A percentile compares a stretch with the other conserved stretches of the same genome.
These are phyloP conservation scores for Nomada lathburiana DNA, from an alignment of 2,888 invertebrate genomes.

Conservation along the genomic window DNA sequence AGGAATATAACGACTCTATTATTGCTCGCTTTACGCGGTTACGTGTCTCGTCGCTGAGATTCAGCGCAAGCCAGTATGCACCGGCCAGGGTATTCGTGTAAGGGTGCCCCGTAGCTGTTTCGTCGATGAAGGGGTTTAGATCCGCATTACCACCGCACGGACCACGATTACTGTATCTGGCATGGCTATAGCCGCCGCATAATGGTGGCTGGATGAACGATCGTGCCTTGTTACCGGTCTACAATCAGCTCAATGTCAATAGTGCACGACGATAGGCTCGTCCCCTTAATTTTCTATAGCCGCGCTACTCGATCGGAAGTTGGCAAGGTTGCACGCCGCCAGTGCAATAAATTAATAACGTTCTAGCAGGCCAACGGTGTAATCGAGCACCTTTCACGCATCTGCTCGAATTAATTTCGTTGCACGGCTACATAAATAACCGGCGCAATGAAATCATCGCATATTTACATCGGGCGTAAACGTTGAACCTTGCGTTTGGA, in stretches of 20 bases:
- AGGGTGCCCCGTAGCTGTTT: conserved; percentile 49
- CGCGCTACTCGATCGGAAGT: conserved; percentile 13
- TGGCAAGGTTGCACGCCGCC: neutral
- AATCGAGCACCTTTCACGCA: conserved; percentile 19
- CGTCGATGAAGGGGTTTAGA: conserved; percentile 62
- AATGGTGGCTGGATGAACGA: conserved; percentile 59
- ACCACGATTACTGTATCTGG: conserved; percentile 62
- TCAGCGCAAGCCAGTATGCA: conserved; percentile 52
- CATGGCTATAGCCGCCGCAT: conserved; percentile 61
- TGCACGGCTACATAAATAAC: conserved; percentile 18
- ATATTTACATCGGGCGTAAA: conserved; percentile 35
- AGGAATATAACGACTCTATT: conserved; percentile 52
- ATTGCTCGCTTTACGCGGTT: conserved; percentile 58
- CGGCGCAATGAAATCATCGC: conserved; percentile 25
- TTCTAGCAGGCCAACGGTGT: conserved; percentile 16
- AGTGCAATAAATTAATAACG: conserved; percentile 24
- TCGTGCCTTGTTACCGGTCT: conserved; percentile 58
- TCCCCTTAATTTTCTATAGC: conserved; percentile 36
- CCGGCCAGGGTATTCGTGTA: conserved; percentile 63
- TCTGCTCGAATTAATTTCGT: conserved; percentile 18
- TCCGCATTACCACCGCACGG: conserved; percentile 58
- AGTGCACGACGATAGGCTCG: conserved; percentile 12
- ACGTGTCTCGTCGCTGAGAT: conserved; percentile 57
- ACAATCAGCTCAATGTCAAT: conserved; percentile 58
- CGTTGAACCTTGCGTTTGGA: conserved; percentile 45